Conservation (phyloP, 2,797 vertebrate species). For the Paratrypauchen microcephalus region DNA sequence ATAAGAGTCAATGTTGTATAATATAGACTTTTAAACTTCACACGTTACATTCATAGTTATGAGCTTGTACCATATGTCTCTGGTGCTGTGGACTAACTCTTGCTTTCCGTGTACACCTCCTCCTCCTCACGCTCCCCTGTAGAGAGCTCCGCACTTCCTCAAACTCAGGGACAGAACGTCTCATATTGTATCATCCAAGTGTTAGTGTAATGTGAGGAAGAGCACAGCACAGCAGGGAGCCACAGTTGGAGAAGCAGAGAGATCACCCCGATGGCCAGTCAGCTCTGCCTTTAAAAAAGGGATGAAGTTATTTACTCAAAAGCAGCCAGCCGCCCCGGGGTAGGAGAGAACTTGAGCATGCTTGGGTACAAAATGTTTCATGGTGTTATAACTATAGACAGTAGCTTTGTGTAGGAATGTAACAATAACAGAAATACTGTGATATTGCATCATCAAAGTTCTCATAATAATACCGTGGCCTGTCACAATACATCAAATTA, state of each 20-base stretch:
- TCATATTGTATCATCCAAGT: slow-evolving; percentile 20
- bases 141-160: slow-evolving; percentile 27
- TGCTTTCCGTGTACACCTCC: slow-evolving; percentile 17
- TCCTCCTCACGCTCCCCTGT: slow-evolving; percentile 11
- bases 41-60: background rate
- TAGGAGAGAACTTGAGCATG: background rate
- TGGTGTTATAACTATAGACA: background rate
- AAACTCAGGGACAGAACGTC: slow-evolving; percentile 17
- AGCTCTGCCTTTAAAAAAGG: background rate
- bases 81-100: background rate
- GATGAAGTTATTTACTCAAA: slow-evolving; percentile 1
- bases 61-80: background rate
- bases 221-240: slow-evolving; percentile 20
- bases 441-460: too few species aligned
- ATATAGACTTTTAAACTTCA: too few species aligned
- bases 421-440: too few species aligned
- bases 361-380: background rate
- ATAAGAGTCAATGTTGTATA: too few species aligned
- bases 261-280: slow-evolving; percentile 19
- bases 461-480: too few species aligned
- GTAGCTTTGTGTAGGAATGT: background rate
- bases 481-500: too few species aligned
- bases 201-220: slow-evolving; percentile 16
- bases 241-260: slow-evolving; percentile 18
- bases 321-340: background rate